phyloP scores from a whole-genome alignment of 2,888 invertebrate species.

The Meandrusa payeni region DNA sequence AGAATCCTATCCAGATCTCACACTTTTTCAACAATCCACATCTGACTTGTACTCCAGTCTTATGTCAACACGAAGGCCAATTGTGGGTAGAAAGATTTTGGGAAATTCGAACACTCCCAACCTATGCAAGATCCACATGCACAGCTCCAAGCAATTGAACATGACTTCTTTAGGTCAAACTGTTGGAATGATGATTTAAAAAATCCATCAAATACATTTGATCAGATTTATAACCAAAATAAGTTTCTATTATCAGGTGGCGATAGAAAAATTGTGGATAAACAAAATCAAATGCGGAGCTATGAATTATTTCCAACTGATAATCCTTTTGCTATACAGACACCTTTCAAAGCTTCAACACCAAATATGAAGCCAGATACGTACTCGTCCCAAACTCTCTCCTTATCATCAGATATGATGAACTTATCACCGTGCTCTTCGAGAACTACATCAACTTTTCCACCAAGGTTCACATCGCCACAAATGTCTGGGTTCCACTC shows the following conservation, averaged over 20 bases:
- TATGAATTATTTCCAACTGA: constrained; percentile 60
- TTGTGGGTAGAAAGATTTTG: constrained; percentile 56
- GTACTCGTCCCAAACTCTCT: neutral
- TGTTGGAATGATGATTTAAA: constrained; percentile 21
- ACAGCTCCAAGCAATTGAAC: no score
- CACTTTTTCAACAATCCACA: constrained; percentile 23
- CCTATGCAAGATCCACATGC: no score
- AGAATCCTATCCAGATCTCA: constrained; percentile 51
- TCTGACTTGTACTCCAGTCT: constrained; percentile 21
- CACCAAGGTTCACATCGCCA: neutral
- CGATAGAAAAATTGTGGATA: no score
- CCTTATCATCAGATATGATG: neutral
- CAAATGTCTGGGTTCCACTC: neutral
- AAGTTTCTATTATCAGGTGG: no score
- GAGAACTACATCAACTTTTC: neutral
- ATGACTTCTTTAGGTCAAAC: neutral
- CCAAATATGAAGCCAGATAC: neutral
- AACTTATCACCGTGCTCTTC: neutral
- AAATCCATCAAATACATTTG: constrained; percentile 36
- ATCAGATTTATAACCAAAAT: no score
- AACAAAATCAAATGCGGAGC: constrained; percentile 26
- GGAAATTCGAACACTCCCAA: constrained; percentile 28
- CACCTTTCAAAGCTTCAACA: neutral
- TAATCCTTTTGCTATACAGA: constrained; percentile 22
- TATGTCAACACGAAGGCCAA: constrained; percentile 41